Conservation (phyloP, 2,797 vertebrate species). For the Leptodactylus fallax region DNA sequence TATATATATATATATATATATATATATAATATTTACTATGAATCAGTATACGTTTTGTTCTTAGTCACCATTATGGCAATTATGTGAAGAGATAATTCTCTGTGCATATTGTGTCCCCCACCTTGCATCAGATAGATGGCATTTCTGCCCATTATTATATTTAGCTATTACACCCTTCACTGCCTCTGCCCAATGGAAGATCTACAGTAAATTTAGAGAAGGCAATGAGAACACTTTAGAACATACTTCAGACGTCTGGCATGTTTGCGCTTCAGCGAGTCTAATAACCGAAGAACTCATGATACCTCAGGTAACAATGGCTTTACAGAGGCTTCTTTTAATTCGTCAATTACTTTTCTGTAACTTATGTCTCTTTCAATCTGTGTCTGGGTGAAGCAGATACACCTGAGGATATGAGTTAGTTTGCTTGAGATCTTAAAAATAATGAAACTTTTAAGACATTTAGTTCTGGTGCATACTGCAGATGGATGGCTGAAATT, state of each 20-base stretch:
- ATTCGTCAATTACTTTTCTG: constrained; percentile 47
- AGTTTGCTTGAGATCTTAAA: constrained; percentile 34
- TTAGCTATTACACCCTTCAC: constrained; percentile 46
- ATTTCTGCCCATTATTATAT: constrained; percentile 29
- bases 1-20: too few relatives aligned
- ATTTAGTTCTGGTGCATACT: constrained; percentile 19
- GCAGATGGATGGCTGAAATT: neutral
- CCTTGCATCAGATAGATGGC: constrained; percentile 13
- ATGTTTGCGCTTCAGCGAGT: constrained; percentile 37
- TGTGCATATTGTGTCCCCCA: neutral
- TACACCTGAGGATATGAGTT: constrained; percentile 38
- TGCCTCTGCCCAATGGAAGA: constrained; percentile 30
- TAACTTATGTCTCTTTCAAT: constrained; percentile 50
- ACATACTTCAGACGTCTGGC: constrained; percentile 44
- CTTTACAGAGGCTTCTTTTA: constrained; percentile 34
- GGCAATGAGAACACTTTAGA: constrained; percentile 22
- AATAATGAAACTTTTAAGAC: constrained; percentile 44
- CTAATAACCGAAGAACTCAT: constrained; percentile 26
- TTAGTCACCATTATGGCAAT: neutral
- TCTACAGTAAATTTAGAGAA: constrained; percentile 5
- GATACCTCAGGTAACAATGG: constrained; percentile 50
- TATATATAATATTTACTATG: neutral
- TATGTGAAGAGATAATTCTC: neutral
- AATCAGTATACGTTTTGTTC: neutral
- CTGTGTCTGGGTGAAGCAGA: constrained; percentile 33